These are phyloP conservation scores for Phaethon lepturus DNA, from an alignment of 2,113 vertebrate genomes.

Conservation along the genomic window DNA sequence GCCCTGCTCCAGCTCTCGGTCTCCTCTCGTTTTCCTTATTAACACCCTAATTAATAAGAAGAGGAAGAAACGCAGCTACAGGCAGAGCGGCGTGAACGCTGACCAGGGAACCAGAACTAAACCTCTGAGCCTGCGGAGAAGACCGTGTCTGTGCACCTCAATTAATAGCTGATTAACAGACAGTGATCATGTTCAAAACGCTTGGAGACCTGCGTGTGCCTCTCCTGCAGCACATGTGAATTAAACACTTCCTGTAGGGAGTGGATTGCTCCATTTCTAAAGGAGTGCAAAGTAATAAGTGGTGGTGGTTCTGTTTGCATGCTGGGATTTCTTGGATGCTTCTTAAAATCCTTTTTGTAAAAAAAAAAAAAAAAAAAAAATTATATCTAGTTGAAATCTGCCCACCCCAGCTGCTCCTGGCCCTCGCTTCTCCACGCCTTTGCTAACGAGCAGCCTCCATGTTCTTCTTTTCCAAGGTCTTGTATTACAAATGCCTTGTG, in stretches of 20 bases:
- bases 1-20: too few relatives aligned
- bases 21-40: not conserved
- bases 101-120: rapidly evolving
- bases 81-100: not conserved
- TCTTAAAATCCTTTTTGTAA: not conserved
- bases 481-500: not conserved
- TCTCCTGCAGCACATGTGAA: not conserved
- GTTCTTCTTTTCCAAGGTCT: not conserved
- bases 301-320: rapidly evolving
- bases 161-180: not conserved
- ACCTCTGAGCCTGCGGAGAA: not conserved
- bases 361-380: too few relatives aligned
- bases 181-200: rapidly evolving
- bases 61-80: not conserved
- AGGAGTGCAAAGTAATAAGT: rapidly evolving
- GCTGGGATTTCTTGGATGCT: not conserved
- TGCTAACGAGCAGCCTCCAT: rapidly evolving
- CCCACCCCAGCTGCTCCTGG: rapidly evolving
- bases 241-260: not conserved
- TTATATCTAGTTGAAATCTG: too few relatives aligned
- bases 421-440: rapidly evolving
- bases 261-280: not conserved
- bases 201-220: rapidly evolving
- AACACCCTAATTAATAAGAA: rapidly evolving
- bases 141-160: rapidly evolving